Evolutionary conservation across 2,888 invertebrate species (phyloP).

Genomic region (Scotopteryx bipunctaria): DNA sequence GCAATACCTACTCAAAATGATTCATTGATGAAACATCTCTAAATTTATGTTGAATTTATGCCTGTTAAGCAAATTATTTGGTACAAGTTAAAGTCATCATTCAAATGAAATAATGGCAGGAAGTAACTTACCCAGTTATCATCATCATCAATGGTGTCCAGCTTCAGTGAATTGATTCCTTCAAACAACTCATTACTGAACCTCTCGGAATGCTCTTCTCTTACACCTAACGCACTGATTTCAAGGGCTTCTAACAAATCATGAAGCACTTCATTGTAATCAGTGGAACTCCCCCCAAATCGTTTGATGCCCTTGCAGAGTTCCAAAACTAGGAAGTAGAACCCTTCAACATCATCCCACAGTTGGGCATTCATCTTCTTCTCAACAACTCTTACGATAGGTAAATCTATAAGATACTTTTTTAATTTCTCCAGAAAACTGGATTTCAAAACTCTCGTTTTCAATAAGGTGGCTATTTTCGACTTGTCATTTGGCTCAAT

Average conservation of each 20-base stretch:
- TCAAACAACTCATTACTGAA: slow-evolving; percentile 74
- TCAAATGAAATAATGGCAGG: background rate
- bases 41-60: no score
- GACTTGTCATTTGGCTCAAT: slow-evolving; percentile 60
- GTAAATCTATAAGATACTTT: slow-evolving; percentile 58
- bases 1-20: no score
- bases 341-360: slow-evolving; percentile 71
- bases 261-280: slow-evolving; percentile 49
- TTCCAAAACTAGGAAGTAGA: slow-evolving; percentile 56
- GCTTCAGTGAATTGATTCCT: slow-evolving; percentile 50
- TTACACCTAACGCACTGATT: slow-evolving; percentile 60
- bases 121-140: slow-evolving; percentile 56
- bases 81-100: background rate
- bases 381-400: slow-evolving; percentile 61
- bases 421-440: slow-evolving; percentile 60
- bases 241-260: slow-evolving; percentile 59
- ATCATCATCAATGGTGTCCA: slow-evolving; percentile 42
- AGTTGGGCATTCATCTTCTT: slow-evolving; percentile 68
- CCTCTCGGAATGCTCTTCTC: slow-evolving; percentile 64
- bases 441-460: slow-evolving; percentile 59
- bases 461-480: slow-evolving; percentile 58
- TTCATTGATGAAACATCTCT: no score
- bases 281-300: slow-evolving; percentile 50
- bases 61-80: no score
- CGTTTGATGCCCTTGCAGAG: slow-evolving; percentile 63